Evolutionary conservation across 2,113 vertebrate genomes (phyloP).

Genomic region (Rhinoderma darwinii): DNA sequence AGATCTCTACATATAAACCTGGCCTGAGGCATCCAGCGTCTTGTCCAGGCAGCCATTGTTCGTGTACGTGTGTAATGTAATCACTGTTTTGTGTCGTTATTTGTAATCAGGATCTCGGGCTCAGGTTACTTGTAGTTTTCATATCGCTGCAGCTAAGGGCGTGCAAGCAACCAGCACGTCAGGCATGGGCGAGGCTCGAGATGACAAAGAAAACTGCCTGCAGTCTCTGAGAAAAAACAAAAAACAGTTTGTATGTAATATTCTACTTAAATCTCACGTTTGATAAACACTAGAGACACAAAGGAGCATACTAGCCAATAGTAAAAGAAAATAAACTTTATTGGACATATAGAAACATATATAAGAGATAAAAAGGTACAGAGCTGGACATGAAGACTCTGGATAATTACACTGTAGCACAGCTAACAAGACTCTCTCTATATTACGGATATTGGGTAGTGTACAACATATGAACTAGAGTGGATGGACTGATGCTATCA

Average conservation of each 20-base stretch:
- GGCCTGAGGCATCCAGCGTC: background rate
- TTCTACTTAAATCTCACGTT: background rate
- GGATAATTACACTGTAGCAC: too few species aligned
- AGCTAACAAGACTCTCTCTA: too few species aligned
- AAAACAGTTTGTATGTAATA: conserved; percentile 8
- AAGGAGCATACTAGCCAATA: too few species aligned
- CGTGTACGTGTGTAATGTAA: background rate
- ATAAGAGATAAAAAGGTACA: too few species aligned
- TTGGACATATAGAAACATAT: too few species aligned
- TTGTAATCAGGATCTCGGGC: background rate
- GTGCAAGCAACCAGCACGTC: background rate
- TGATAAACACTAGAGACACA: too few species aligned
- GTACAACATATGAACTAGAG: too few species aligned
- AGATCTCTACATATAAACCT: background rate
- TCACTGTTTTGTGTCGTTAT: too few species aligned
- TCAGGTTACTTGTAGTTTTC: background rate
- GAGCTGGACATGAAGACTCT: too few species aligned
- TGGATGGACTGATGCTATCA: too few species aligned
- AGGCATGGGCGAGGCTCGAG: conserved; percentile 6
- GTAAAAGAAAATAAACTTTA: too few species aligned
- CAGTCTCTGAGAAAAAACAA: background rate
- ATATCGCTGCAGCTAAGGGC: background rate
- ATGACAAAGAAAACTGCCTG: conserved; percentile 30
- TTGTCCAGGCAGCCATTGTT: background rate
- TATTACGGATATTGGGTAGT: too few species aligned